Evolutionary conservation across 2,113 vertebrate species (phyloP), one percentile per base, ranked within the genome.

Genomic region (Sclerurus mexicanus): DNA sequence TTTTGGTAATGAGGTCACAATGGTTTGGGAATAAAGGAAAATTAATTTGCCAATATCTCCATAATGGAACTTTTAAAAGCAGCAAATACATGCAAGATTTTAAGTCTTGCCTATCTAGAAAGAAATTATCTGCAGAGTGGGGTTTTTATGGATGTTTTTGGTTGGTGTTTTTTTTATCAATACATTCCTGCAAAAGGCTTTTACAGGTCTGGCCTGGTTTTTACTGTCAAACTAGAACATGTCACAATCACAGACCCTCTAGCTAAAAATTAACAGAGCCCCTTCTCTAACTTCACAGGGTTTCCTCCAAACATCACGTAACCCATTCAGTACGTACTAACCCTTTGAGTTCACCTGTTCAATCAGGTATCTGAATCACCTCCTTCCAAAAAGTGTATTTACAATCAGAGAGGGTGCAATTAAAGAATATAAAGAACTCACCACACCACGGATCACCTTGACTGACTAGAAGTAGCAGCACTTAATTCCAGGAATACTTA

Each of bases 321-420:
- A 42, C 6, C 10, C 23, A 30, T 2, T 19, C 33, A 50, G 30
- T 5, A 58, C 0, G 0, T 1, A 49, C 0, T 1, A 49, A 47
- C 4, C 11, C 60, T n/a, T 42, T 31, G 23, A 73, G 20, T n/a
- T 21, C n/a, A 79, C 19, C 23, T 35, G 25, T 23, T 44, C 24
- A 21, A 40, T 18, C 10, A n/a, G 12, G 27, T 49, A 60, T 2
- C 24, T 7, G 14, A 56, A 21, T 7, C 24, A n/a, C 13, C 27
- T 42, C 50, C 55, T 73, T 80, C 7, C 14, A 50, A 35, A 52
- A 69, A 12, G 20, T 8, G 0, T 7, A 71, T 24, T 74, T 67
- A 64, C 10, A 55, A 12, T 6, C 17, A 67, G 23, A 83, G 37
- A 58, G 19, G 12, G 14, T 35, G 22, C 55, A 71, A 25, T 4